A percentile compares a stretch with the other conserved stretches of the same genome.
phyloP scores from a whole-genome alignment of 2,797 vertebrate species.

The Cottoperca gobio region DNA sequence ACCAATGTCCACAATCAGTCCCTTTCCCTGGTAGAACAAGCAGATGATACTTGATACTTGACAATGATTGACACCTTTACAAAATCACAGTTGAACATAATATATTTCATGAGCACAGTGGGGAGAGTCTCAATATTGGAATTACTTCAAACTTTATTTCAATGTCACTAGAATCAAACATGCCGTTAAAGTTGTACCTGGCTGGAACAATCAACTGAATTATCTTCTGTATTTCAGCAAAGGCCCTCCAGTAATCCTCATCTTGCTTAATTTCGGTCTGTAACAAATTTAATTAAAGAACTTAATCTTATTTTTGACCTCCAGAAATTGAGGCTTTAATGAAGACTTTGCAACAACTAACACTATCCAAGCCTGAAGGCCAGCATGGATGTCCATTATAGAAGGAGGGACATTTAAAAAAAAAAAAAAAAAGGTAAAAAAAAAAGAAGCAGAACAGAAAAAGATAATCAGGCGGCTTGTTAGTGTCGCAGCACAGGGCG shows the following conservation, averaged over 20 bases:
- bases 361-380: slow-evolving; percentile 4
- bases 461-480: slow-evolving; percentile 38
- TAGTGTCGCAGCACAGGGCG: slow-evolving; percentile 4
- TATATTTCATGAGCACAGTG: not conserved
- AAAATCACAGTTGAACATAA: not conserved
- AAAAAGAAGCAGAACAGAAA: slow-evolving; percentile 27
- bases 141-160: not conserved
- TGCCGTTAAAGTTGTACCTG: not conserved
- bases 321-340: not conserved
- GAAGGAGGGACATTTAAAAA: slow-evolving; percentile 20
- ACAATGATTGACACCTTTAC: not conserved
- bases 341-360: slow-evolving; percentile 6
- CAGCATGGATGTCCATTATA: not conserved
- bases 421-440: slow-evolving; percentile 54
- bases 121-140: not conserved
- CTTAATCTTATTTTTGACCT: slow-evolving; percentile 12
- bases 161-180: not conserved
- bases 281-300: not conserved
- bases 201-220: not conserved
- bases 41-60: not conserved
- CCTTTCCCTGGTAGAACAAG: not conserved
- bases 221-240: slow-evolving; percentile 1
- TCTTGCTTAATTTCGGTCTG: not conserved
- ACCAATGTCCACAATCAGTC: not conserved
- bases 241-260: not conserved